Base-by-base conservation (phyloP, 2,888 invertebrate genomes). In the Lysandra bellargus region DNA sequence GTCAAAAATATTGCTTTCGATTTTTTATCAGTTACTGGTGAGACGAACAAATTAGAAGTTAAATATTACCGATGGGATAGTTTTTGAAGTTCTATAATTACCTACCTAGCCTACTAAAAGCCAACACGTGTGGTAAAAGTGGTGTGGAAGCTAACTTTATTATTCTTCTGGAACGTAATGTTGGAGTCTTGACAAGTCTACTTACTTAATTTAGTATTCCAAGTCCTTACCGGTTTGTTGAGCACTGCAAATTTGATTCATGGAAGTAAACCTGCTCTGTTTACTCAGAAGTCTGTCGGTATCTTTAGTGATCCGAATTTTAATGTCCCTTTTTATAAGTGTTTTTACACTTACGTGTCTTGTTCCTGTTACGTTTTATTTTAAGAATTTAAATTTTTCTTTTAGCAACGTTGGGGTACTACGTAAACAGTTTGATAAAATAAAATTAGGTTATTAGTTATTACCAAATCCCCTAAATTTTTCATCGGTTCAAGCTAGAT, bases 151-250 rank as follows among this genome's bases (percentile, higher is more conserved):
- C 12, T 33, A 5, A 33, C 33, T 37, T 69, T 69, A 69, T 33
- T 69, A 33, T 33, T 33, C 69, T 14, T 5, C 69, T 33, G 17
- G 17, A 4, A 69, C 17, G 69, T 37, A 69, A 69, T 69, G 69
- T 37, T 33, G 37, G 14, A 69, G 33, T 37, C 69, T 37, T 33
- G 33, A 17, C 33, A 69, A 69, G 12, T 64, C 33, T 33, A 69
- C 33, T 33, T 79, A 44, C 78, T 81, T 79, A 44, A 78, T 81
- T 80, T 72, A 30, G 61, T 60, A 53, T 75, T 75, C 75, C 44
- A 75, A 49, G 57, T 37, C 57, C 69, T 78, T 78, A 75, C 33
- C 40, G 37, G 60, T 2, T 40, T 23, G 14, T 40, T 57, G 72
- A 79, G 69, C 74, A 60, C 61, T 30, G 79, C 60, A 57, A 69